Percentiles rank a stretch among this genome's conserved stretches.
Evolutionary conservation across 2,888 invertebrate genomes (phyloP).

Genomic region (Azorinus chamasolen): DNA sequence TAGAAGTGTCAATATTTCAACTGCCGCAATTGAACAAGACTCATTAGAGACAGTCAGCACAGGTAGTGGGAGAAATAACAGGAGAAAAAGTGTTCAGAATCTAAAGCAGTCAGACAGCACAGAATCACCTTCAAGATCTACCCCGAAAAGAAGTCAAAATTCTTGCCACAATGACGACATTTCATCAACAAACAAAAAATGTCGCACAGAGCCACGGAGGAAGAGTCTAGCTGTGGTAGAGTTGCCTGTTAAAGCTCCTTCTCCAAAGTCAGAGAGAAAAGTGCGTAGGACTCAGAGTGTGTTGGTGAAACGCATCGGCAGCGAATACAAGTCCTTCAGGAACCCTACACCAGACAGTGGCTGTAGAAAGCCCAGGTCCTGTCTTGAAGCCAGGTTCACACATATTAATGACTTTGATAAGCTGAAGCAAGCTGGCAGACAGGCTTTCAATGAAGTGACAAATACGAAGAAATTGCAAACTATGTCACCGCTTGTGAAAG

Average conservation of each 20-base stretch:
- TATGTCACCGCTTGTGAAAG: background rate
- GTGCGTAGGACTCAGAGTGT: conserved; percentile 62
- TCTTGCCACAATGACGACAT: conserved; percentile 9
- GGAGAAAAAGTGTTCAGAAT: background rate
- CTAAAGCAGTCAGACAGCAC: too few species aligned
- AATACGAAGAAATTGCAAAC: conserved; percentile 20
- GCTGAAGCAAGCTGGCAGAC: conserved; percentile 21
- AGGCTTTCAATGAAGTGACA: conserved; percentile 46
- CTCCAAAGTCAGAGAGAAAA: conserved; percentile 48
- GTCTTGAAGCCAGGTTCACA: conserved; percentile 62
- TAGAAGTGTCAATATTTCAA: too few species aligned
- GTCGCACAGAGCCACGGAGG: conserved; percentile 68
- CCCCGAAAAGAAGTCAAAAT: background rate
- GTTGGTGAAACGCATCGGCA: conserved; percentile 53
- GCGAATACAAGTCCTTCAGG: conserved; percentile 66
- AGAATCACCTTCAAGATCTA: background rate
- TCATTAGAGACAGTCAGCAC: background rate
- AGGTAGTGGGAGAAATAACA: background rate
- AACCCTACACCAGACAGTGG: conserved; percentile 70
- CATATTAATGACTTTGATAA: conserved; percentile 29
- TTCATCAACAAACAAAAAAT: conserved; percentile 40
- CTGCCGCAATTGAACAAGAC: too few species aligned
- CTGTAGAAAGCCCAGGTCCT: conserved; percentile 47
- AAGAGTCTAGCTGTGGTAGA: conserved; percentile 49
- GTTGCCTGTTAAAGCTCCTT: conserved; percentile 4